Conservation (phyloP, 1,140 invertebrate genomes). For the Sminthurinus signatus region DNA sequence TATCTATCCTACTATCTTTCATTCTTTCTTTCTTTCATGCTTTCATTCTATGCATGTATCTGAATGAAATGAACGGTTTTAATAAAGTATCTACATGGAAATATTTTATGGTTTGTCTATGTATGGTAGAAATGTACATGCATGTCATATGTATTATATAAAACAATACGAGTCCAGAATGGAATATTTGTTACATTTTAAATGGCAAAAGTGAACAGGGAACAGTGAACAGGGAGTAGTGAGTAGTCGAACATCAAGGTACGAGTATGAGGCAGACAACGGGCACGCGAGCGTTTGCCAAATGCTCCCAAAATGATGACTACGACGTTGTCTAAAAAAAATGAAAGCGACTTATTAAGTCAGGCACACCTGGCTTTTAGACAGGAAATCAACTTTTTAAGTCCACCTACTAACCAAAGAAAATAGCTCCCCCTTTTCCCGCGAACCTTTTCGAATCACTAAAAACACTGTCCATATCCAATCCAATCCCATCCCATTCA, state of each 20-base stretch:
- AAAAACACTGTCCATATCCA: not conserved
- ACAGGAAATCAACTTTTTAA: slow-evolving; percentile 27
- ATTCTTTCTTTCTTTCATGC: too few relatives aligned
- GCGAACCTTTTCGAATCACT: not conserved
- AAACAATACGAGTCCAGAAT: too few relatives aligned
- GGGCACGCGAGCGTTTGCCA: slow-evolving; percentile 26
- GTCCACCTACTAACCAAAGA: not conserved
- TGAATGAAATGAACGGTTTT: too few relatives aligned
- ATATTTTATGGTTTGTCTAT: too few relatives aligned
- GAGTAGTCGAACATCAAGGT: not conserved
- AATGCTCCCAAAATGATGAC: slow-evolving; percentile 13
- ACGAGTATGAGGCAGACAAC: not conserved
- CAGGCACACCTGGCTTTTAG: slow-evolving; percentile 22
- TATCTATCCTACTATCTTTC: too few relatives aligned
- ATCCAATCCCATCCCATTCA: not conserved
- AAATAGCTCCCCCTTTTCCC: not conserved
- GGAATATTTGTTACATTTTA: too few relatives aligned
- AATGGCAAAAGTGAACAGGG: too few relatives aligned
- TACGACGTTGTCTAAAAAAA: not conserved
- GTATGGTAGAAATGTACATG: too few relatives aligned
- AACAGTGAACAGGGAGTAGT: too few relatives aligned
- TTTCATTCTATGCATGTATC: too few relatives aligned
- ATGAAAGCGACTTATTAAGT: not conserved
- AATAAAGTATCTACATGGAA: too few relatives aligned
- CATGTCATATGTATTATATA: too few relatives aligned